Evolutionary conservation across 2,113 vertebrate species (phyloP).

Genomic region (Colinus virginianus): DNA sequence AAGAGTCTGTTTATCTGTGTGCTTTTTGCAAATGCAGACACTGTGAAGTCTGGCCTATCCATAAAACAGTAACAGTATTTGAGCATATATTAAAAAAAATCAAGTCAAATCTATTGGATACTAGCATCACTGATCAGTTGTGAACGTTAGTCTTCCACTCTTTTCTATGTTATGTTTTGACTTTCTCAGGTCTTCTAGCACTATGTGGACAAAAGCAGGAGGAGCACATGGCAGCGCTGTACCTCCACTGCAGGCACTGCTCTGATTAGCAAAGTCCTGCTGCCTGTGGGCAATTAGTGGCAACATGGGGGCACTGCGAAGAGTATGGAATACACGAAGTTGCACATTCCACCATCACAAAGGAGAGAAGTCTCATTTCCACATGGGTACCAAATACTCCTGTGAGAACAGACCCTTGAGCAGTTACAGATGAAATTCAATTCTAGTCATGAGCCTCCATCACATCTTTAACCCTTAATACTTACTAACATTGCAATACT

Average conservation of each 20-base stretch:
- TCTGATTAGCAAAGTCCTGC: not conserved
- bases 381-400: not conserved
- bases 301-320: not conserved
- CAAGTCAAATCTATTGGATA: not conserved
- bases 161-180: not conserved
- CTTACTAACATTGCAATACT: not conserved
- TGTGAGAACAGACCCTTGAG: not conserved
- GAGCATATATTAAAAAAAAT: not conserved
- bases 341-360: not conserved
- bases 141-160: not conserved
- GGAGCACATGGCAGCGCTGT: not conserved
- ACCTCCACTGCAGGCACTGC: not conserved
- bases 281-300: not conserved
- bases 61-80: not conserved
- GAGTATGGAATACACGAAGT: fast-evolving
- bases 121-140: no score
- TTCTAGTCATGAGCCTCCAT: not conserved
- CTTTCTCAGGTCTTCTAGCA: not conserved
- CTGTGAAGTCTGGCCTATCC: not conserved
- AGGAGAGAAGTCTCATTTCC: not conserved
- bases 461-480: not conserved
- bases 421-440: not conserved
- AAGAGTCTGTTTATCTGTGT: not conserved
- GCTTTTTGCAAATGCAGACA: not conserved
- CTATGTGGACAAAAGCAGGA: not conserved